Evolutionary conservation across 1,140 invertebrate genomes (phyloP).

Genomic region (Metopolophium dirhodum): DNA sequence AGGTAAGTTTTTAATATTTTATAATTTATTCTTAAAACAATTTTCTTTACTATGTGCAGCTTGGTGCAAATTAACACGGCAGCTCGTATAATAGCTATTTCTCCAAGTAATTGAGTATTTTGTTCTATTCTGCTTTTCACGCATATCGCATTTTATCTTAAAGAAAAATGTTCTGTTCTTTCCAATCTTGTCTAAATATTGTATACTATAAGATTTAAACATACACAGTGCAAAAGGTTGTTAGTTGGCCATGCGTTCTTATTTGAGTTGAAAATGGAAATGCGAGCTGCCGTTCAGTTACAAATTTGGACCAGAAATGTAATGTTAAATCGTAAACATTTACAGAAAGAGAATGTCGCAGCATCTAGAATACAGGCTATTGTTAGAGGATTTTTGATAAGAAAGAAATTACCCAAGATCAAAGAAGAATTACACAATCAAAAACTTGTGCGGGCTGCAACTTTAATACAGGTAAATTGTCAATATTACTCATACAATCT

Average conservation of each 20-base stretch:
- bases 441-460: constrained; percentile 15
- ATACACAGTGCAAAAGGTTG: constrained; percentile 19
- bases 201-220: neutral
- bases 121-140: neutral
- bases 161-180: neutral
- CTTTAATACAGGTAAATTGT: constrained; percentile 29
- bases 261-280: constrained; percentile 27
- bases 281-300: constrained; percentile 31
- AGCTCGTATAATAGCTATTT: neutral
- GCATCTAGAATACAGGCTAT: constrained; percentile 35
- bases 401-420: constrained; percentile 26
- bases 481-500: neutral
- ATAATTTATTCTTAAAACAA: neutral
- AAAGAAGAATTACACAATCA: neutral
- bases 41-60: neutral
- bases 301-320: constrained; percentile 17
- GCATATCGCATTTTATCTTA: neutral
- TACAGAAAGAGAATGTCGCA: constrained; percentile 36
- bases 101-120: neutral
- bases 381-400: constrained; percentile 9
- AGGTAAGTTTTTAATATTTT: constrained; percentile 16
- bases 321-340: constrained; percentile 4
- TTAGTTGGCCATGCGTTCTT: constrained; percentile 18
- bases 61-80: neutral
- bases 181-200: neutral